Evolutionary conservation across 2,888 invertebrate species (phyloP).

Genomic region (Cryptops parisi): DNA sequence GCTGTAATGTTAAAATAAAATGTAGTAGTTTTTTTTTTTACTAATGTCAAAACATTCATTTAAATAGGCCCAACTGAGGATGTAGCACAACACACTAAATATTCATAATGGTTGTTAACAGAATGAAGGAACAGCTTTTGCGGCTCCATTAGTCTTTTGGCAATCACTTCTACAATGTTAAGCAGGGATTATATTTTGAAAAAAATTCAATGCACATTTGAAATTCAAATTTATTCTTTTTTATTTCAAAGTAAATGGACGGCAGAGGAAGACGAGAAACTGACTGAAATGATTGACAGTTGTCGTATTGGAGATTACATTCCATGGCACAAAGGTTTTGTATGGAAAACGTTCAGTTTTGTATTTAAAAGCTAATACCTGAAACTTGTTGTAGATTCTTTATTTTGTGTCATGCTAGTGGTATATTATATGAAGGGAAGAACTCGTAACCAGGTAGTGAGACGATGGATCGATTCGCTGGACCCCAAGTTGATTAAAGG

Average conservation of each 20-base stretch:
- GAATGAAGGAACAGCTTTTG: too few relatives aligned
- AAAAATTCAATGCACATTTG: background rate
- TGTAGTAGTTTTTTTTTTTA: background rate
- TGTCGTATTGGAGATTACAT: slow-evolving; percentile 49
- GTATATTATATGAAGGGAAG: slow-evolving; percentile 45
- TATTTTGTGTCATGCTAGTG: slow-evolving; percentile 30
- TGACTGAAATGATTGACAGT: slow-evolving; percentile 46
- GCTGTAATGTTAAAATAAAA: background rate
- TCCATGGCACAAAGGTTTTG: slow-evolving; percentile 48
- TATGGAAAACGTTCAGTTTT: background rate
- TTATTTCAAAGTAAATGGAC: slow-evolving; percentile 43
- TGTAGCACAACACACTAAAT: too few relatives aligned
- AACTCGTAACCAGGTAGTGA: slow-evolving; percentile 50
- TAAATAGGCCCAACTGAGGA: too few relatives aligned
- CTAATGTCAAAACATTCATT: too few relatives aligned
- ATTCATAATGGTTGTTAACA: too few relatives aligned
- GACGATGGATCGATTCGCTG: slow-evolving; percentile 37
- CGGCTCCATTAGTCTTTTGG: too few relatives aligned
- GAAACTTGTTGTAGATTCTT: too few relatives aligned
- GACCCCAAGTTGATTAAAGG: slow-evolving; percentile 9
- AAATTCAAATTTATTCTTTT: background rate
- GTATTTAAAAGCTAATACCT: background rate
- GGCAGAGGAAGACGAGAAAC: slow-evolving; percentile 48
- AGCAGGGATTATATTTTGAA: slow-evolving; percentile 8
- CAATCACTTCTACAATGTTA: too few relatives aligned